Evolutionary conservation across 2,888 invertebrate species (phyloP).

Genomic region (Mythimna loreyi): DNA sequence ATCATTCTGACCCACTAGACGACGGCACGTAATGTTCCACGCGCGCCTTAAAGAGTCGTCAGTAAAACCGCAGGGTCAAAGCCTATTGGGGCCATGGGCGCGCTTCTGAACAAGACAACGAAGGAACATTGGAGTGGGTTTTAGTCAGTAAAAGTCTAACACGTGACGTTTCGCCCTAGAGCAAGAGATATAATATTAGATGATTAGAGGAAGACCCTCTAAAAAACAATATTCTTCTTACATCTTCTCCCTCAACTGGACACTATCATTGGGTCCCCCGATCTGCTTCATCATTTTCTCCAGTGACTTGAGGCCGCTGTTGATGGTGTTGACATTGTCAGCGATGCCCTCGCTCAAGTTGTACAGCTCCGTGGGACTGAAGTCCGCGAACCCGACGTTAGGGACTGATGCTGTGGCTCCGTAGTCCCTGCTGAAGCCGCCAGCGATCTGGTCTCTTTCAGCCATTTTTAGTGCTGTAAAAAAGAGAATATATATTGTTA

Average conservation of each 20-base stretch:
- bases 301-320: slow-evolving; percentile 93
- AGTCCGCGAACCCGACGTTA: slow-evolving; percentile 93
- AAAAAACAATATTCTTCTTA: slow-evolving; percentile 60
- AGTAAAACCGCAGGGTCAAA: too few relatives aligned
- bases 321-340: slow-evolving; percentile 95
- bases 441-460: slow-evolving; percentile 82
- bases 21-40: too few relatives aligned
- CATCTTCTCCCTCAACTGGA: slow-evolving; percentile 87
- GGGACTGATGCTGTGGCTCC: slow-evolving; percentile 90
- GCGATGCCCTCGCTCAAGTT: slow-evolving; percentile 95
- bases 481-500: not conserved
- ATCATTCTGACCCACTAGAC: too few relatives aligned
- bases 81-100: too few relatives aligned
- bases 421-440: slow-evolving; percentile 83
- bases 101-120: too few relatives aligned
- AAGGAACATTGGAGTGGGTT: too few relatives aligned
- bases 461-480: slow-evolving; percentile 74
- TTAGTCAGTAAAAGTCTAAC: too few relatives aligned
- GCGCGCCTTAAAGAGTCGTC: too few relatives aligned
- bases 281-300: slow-evolving; percentile 94
- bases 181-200: too few relatives aligned
- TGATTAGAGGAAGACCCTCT: too few relatives aligned
- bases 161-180: too few relatives aligned
- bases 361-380: slow-evolving; percentile 94
- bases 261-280: slow-evolving; percentile 94